Evolutionary conservation across 1,140 invertebrate genomes (phyloP).

Genomic region (Epicauta chinensis): DNA sequence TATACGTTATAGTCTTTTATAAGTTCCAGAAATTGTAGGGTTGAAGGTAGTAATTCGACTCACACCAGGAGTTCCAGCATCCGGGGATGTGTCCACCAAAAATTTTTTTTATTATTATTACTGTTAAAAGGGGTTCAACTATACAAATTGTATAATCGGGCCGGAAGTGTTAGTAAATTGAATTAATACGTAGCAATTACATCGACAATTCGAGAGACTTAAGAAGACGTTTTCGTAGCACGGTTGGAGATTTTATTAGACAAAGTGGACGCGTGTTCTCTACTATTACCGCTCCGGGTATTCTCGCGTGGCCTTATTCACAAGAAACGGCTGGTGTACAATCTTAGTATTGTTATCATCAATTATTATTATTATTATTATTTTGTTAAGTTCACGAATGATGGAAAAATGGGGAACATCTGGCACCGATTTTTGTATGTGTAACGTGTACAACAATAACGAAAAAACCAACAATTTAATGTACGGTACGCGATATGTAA

Average conservation of each 20-base stretch:
- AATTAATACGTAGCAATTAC: conserved; percentile 44
- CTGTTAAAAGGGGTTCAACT: no score
- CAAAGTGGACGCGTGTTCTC: conserved; percentile 27
- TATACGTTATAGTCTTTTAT: no score
- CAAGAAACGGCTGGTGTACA: not conserved
- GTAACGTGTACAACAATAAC: not conserved
- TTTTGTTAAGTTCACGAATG: no score
- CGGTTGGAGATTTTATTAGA: conserved; percentile 23
- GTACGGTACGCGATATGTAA: not conserved
- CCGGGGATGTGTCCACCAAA: no score
- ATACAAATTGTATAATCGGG: conserved; percentile 25
- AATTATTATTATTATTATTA: no score
- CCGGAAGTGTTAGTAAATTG: conserved; percentile 41
- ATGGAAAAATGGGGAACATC: not conserved
- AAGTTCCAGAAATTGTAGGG: conserved; percentile 41
- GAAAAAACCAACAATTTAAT: not conserved
- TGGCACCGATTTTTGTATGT: not conserved
- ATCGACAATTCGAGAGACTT: conserved; percentile 35
- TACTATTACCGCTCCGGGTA: conserved; percentile 36
- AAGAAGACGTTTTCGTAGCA: conserved; percentile 37
- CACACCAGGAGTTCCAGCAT: conserved; percentile 34
- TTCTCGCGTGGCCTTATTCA: conserved; percentile 28
- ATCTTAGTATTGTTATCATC: no score
- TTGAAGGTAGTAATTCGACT: conserved; percentile 35
- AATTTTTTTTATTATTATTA: no score